Base-by-base conservation (phyloP, 2,113 vertebrate species). In the Heterochromis multidens region DNA sequence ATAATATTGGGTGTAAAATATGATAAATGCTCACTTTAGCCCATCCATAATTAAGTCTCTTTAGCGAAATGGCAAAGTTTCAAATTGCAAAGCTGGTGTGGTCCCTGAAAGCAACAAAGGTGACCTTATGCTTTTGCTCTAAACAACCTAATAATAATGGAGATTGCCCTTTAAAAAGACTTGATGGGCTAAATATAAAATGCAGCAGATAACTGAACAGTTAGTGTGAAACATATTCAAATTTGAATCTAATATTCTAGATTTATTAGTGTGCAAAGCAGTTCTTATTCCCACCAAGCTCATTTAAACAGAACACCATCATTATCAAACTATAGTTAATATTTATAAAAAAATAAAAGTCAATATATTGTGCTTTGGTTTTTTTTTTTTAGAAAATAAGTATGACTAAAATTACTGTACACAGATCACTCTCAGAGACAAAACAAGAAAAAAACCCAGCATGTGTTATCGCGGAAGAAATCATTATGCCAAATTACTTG, bases 1-100 rank as follows among this genome's bases (percentile, higher is more conserved):
- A 96, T 95, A 96, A 96, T 95, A 95, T 89, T 89, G 91, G 86
- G 93, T 87, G 82, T 90, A 87, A 95, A 95, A 95, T 94, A 91
- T 95, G 95, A 96, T 95, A 92, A 94, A 96, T 94, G 94, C 89
- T 91, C 70, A 65, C 86, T 87, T 82, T 82, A 91, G 81, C 89
- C 92, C 87, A 94, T 94, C 91, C 90, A 95, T 95, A 95, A 96
- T 90, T 89, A 92, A 93, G 87, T 90, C 49, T 87, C 92, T 89
- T 88, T 91, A 91, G 56, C 81, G 65, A 89, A 93, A 94, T 92
- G 84, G 89, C 85, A 91, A 87, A 86, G 86, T 88, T 91, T 91
- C 67, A 92, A 92, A 92, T 90, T 79, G 87, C 84, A 83, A 79
- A 76, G 82, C 78, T 81, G 79, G 40, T 63, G 4, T 87, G 86